These are phyloP conservation scores for Tethea ocularis DNA, from an alignment of 2,888 invertebrate genomes.

Conservation along the genomic window DNA sequence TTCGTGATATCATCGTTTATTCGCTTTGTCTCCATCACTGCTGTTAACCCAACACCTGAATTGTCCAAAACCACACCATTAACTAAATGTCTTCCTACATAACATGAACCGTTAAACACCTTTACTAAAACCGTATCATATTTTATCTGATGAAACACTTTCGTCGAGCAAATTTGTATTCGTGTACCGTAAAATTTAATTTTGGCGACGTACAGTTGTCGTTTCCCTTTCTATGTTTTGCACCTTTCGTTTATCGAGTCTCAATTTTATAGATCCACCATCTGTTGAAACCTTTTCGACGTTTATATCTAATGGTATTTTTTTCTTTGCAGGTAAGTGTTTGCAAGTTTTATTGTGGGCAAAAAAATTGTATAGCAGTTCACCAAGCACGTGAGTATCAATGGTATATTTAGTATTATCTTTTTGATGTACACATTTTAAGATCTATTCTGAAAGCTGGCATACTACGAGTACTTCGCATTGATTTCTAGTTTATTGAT, in stretches of 20 bases:
- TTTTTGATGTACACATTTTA: conserved; percentile 9
- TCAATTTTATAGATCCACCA: conserved; percentile 63
- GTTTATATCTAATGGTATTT: conserved; percentile 64
- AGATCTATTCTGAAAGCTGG: neutral
- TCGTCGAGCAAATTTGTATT: neutral
- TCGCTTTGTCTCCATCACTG: neutral
- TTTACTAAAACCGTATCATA: conserved; percentile 5
- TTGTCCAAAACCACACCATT: neutral
- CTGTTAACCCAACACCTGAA: neutral
- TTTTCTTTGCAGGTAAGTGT: conserved; percentile 68
- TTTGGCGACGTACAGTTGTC: conserved; percentile 56
- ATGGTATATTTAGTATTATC: conserved; percentile 12
- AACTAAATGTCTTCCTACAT: neutral
- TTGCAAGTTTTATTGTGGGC: conserved; percentile 39
- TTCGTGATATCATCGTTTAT: neutral
- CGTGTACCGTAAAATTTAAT: conserved; percentile 26
- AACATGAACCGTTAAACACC: conserved; percentile 3
- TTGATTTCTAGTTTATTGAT: no score
- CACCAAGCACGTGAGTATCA: conserved; percentile 49
- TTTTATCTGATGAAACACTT: conserved; percentile 8
- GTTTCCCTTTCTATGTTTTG: conserved; percentile 65
- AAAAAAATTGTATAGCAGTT: conserved; percentile 44
- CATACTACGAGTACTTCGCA: no score
- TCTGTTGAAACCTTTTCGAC: conserved; percentile 68
- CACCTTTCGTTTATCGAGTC: conserved; percentile 66